These are phyloP conservation scores for Pangasius larnaudii DNA, from an alignment of 2,797 vertebrate species.

Conservation along the genomic window DNA sequence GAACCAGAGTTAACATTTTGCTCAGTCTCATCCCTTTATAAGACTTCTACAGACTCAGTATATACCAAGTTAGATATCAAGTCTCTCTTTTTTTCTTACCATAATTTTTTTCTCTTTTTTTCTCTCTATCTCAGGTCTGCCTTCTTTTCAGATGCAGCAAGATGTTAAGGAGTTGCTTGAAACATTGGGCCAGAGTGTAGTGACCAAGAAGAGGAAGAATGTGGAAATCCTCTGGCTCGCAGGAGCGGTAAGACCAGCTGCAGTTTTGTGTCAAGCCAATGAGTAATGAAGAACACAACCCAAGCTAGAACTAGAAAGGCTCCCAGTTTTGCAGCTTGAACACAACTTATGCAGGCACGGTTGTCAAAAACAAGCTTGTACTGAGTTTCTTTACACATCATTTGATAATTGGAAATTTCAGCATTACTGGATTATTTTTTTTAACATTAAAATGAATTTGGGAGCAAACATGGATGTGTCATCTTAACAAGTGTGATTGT, in stretches of 20 bases:
- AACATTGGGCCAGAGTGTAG: constrained; percentile 93
- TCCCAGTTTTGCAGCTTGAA: not conserved
- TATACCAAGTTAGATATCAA: not conserved
- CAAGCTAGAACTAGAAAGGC: not conserved
- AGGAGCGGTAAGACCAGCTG: constrained; percentile 80
- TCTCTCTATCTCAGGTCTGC: constrained; percentile 79
- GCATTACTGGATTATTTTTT: not conserved
- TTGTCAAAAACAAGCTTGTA: not conserved
- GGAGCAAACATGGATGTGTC: not conserved
- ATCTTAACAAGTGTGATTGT: not conserved
- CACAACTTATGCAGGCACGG: not conserved
- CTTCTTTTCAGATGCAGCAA: constrained; percentile 90
- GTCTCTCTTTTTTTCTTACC: not conserved
- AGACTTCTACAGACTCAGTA: not conserved
- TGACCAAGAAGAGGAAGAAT: constrained; percentile 96
- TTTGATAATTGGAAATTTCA: not conserved
- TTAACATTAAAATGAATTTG: not conserved
- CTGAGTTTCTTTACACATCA: not conserved
- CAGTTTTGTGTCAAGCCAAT: not conserved
- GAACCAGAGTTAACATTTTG: not conserved
- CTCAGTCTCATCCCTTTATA: not conserved
- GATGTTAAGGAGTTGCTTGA: constrained; percentile 94
- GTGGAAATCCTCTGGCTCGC: constrained; percentile 97
- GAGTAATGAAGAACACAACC: not conserved
- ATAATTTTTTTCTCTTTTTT: constrained; percentile 24